phyloP scores from a whole-genome alignment of 2,888 invertebrate genomes.

The Acrobasis suavella region DNA sequence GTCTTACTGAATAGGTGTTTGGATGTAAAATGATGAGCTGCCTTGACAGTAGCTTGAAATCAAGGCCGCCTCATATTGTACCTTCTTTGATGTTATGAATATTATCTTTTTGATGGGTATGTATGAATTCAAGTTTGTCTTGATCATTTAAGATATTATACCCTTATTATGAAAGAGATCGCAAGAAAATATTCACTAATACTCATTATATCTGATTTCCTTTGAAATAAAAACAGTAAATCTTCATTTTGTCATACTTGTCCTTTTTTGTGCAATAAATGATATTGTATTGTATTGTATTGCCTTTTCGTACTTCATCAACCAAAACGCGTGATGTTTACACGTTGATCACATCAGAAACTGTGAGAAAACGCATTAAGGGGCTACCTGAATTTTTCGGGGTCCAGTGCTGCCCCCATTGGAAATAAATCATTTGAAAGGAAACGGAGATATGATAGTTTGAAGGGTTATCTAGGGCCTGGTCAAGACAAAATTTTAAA shows the following conservation, averaged over 20 bases:
- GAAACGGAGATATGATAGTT: no score
- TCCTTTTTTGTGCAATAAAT: background rate
- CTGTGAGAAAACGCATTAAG: constrained; percentile 9
- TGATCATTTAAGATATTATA: no score
- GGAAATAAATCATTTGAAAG: no score
- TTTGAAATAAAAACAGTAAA: no score
- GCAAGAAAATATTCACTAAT: no score
- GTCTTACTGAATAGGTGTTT: background rate
- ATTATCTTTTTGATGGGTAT: background rate
- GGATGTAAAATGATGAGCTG: constrained; percentile 8
- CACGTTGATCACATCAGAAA: background rate
- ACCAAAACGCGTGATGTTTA: background rate
- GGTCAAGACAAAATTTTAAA: no score
- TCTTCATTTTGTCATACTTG: no score
- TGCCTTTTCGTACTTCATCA: background rate
- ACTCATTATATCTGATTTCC: no score
- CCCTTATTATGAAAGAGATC: no score
- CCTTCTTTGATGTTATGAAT: background rate
- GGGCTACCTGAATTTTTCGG: no score
- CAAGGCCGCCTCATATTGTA: constrained; percentile 7
- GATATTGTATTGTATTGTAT: background rate
- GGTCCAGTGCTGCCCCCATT: no score
- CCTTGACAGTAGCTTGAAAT: constrained; percentile 10
- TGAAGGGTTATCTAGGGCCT: no score
- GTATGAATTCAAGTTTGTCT: background rate